Evolutionary conservation across 2,888 invertebrate species (phyloP), one percentile per base, ranked within the genome.

Genomic region (Rotaria socialis): DNA sequence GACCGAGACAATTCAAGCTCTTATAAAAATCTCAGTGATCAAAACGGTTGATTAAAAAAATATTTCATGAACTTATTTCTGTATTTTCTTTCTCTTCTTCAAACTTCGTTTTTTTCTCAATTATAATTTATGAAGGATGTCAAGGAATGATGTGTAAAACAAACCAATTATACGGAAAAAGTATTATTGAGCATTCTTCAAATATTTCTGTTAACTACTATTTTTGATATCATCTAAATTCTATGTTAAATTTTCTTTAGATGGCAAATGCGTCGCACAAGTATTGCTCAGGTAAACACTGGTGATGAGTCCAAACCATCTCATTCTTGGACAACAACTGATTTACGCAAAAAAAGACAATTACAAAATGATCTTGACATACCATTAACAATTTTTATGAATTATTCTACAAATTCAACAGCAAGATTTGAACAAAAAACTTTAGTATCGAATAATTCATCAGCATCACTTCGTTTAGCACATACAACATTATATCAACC

Each of bases 321-420:
- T 35, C 41, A 35, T 67, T 19, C 67, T 19, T 67, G 35, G 67
- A 67, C 67, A 67, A 19, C 35, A 16, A 35, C 16, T 16, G 67
- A 67, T 35, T 67, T 67, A 67, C 67, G 67, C 35, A 67, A 27
- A 7, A 5, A 67, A 35, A 5, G 35, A 35, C 27, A 67, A 67
- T 35, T 67, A 67, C 67, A 67, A 35, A 35, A 27, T 47, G 80
- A 47, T 47, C n/a, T 80, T 24, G 80, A 80, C 47, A 80, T 80
- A 22, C 80, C 80, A 8, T 47, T 80, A 47, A 80, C 80, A 80
- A 80, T 80, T 7, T 80, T 80, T 80, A 47, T 67, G 67, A 41
- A 14, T 19, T 67, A 67, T 19, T 67, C 67, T 14, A 35, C 67
- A 16, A 16, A n/a, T 80, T 80, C 47, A 24, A 8, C 24, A 80